A percentile compares a stretch with the other conserved stretches of the same genome.
Conservation (phyloP, 2,113 vertebrate genomes). For the Xenopus tropicalis region DNA sequence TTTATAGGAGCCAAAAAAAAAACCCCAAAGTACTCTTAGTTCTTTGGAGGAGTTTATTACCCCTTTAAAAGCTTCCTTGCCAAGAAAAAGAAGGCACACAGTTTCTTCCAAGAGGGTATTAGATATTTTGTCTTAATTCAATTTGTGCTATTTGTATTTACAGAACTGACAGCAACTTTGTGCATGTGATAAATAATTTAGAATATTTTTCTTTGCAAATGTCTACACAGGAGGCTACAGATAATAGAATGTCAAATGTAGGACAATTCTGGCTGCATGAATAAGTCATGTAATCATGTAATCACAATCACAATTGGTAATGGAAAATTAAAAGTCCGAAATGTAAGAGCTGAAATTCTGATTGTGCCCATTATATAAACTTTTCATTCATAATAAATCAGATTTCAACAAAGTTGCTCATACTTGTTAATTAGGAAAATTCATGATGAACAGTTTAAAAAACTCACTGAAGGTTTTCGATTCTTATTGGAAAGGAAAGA, state of each 20-base stretch:
- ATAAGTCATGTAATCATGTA: conserved; percentile 27
- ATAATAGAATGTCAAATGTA: conserved; percentile 15
- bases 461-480: conserved; percentile 11
- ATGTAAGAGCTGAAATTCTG: neutral
- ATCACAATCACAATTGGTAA: neutral
- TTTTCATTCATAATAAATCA: conserved; percentile 11
- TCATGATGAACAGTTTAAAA: conserved; percentile 6
- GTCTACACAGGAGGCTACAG: neutral
- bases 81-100: too few relatives aligned
- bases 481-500: conserved; percentile 19
- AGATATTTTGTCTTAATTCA: too few relatives aligned
- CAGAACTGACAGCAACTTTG: too few relatives aligned
- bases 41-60: too few relatives aligned
- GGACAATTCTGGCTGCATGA: conserved; percentile 17
- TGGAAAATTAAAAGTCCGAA: neutral
- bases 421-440: conserved; percentile 11
- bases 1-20: too few relatives aligned
- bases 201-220: too few relatives aligned
- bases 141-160: too few relatives aligned
- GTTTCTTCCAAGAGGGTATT: too few relatives aligned
- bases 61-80: too few relatives aligned
- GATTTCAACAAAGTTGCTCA: conserved; percentile 12
- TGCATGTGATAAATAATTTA: too few relatives aligned
- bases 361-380: conserved; percentile 6
- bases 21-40: too few relatives aligned